These are phyloP conservation scores for Hylomyscus alleni DNA, from an alignment of 2,797 vertebrate genomes.

Conservation along the genomic window DNA sequence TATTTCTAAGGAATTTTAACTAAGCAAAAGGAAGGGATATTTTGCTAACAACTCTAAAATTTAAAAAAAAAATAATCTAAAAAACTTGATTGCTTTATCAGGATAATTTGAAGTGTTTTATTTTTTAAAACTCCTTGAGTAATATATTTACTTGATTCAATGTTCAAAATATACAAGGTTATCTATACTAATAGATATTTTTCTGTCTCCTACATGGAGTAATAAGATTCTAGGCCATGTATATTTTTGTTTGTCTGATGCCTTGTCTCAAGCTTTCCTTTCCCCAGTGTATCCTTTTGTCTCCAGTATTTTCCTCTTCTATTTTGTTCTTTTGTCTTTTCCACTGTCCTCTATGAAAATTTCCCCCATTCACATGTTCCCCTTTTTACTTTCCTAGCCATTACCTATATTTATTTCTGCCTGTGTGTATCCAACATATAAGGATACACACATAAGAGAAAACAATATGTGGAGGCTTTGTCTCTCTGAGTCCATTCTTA, in stretches of 20 bases:
- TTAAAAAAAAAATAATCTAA: neutral
- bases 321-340: neutral
- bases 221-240: too few species aligned
- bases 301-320: neutral
- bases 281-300: neutral
- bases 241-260: neutral
- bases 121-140: neutral
- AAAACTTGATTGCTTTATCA: neutral
- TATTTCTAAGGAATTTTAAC: slow-evolving; percentile 18
- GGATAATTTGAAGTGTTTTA: neutral
- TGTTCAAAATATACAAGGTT: neutral
- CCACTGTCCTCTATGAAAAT: neutral
- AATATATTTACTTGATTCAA: slow-evolving; percentile 23
- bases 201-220: neutral
- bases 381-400: neutral
- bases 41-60: neutral
- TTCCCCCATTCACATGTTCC: too few species aligned
- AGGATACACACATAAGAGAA: neutral
- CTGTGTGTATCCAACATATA: neutral
- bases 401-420: neutral
- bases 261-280: neutral
- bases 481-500: neutral
- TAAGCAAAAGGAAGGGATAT: neutral
- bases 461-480: neutral
- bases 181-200: neutral